These are phyloP conservation scores for Caenorhabditis sp. DNA, from an alignment of 2,888 invertebrate genomes.

Conservation along the genomic window DNA sequence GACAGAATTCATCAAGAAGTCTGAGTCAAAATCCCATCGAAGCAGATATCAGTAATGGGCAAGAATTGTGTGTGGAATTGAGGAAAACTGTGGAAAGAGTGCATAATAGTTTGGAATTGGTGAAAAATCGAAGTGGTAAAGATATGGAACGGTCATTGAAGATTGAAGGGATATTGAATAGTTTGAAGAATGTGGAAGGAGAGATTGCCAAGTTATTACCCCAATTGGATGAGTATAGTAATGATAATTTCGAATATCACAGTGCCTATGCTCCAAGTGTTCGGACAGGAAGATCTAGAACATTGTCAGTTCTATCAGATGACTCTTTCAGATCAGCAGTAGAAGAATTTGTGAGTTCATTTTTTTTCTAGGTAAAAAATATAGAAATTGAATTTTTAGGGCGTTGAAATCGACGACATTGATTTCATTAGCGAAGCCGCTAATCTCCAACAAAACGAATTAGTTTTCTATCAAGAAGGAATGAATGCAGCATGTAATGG, in stretches of 20 bases:
- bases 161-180: slow-evolving; percentile 36
- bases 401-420: slow-evolving; percentile 34
- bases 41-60: slow-evolving; percentile 25
- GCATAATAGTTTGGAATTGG: slow-evolving; percentile 45
- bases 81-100: slow-evolving; percentile 51
- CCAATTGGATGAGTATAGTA: slow-evolving; percentile 26
- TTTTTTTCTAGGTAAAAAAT: not conserved
- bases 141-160: slow-evolving; percentile 52
- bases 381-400: not conserved
- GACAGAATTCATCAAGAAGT: slow-evolving; percentile 35
- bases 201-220: slow-evolving; percentile 19
- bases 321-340: slow-evolving; percentile 96
- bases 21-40: slow-evolving; percentile 37
- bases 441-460: slow-evolving; percentile 78
- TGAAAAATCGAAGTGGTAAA: slow-evolving; percentile 54
- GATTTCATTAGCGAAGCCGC: slow-evolving; percentile 36
- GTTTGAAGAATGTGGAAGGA: slow-evolving; percentile 28
- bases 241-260: slow-evolving; percentile 32
- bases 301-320: slow-evolving; percentile 81
- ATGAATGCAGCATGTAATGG: slow-evolving; percentile 82
- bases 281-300: slow-evolving; percentile 55
- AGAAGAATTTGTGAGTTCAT: slow-evolving; percentile 75
- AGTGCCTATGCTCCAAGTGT: slow-evolving; percentile 33
- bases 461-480: slow-evolving; percentile 86
- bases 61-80: slow-evolving; percentile 48